Evolutionary conservation across 2,113 vertebrate species (phyloP).

Genomic region (Phocoena phocoena): DNA sequence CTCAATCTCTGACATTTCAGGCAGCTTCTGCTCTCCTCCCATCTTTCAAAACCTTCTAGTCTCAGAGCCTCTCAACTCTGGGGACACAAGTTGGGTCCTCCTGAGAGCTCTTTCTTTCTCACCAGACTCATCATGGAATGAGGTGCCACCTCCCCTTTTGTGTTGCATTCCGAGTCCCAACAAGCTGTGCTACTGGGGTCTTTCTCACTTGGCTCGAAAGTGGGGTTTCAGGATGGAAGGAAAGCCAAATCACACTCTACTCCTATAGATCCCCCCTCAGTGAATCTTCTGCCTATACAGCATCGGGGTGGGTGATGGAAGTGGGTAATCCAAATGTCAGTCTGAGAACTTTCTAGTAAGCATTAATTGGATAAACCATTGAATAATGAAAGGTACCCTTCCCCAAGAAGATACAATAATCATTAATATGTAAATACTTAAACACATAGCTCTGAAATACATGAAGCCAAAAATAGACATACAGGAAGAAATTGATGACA

Average conservation of each 20-base stretch:
- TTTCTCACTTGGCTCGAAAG: neutral
- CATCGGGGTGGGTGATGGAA: neutral
- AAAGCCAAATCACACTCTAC: neutral
- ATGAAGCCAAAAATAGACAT: neutral
- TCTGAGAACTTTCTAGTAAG: neutral
- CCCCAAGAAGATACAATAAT: neutral
- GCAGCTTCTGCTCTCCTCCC: neutral
- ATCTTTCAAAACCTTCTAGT: neutral
- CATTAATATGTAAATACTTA: neutral
- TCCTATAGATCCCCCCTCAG: neutral
- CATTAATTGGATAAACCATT: neutral
- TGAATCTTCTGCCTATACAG: neutral
- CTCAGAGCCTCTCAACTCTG: neutral
- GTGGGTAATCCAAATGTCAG: neutral
- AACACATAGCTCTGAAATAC: neutral
- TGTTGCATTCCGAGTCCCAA: neutral
- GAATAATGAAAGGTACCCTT: neutral
- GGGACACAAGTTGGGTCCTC: neutral
- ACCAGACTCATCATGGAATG: neutral
- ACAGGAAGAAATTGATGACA: neutral
- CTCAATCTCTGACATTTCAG: neutral
- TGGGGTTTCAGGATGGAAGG: neutral
- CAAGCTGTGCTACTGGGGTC: neutral
- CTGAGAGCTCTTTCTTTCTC: neutral
- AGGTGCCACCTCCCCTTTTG: neutral